A percentile compares a stretch with the other conserved stretches of the same genome.
Conservation (phyloP, 2,113 vertebrate genomes). For the Parotia lawesii region DNA sequence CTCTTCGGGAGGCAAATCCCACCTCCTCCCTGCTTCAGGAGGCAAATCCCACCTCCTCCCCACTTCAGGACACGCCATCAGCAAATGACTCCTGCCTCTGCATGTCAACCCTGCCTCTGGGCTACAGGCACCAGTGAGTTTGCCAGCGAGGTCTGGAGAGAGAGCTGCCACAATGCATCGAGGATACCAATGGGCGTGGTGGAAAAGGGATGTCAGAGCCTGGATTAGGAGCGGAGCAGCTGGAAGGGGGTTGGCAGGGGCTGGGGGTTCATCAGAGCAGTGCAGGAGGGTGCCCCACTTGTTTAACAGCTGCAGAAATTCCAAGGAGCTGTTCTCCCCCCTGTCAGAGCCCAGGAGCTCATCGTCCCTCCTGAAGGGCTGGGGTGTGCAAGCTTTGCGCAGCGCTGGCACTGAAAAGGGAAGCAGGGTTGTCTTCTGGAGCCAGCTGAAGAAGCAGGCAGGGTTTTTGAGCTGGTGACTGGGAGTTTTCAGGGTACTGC, state of each 20-base stretch:
- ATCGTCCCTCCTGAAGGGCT: fast-evolving
- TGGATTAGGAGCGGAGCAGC: neutral
- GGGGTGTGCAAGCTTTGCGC: neutral
- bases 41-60: neutral
- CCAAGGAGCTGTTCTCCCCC: neutral
- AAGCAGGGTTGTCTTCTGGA: neutral
- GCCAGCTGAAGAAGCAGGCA: neutral
- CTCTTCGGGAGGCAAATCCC: neutral
- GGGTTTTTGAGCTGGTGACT: neutral
- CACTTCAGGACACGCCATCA: fast-evolving
- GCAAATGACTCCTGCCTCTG: neutral
- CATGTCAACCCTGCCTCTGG: neutral
- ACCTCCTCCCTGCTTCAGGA: neutral
- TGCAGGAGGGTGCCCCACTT: neutral
- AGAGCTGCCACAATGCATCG: fast-evolving
- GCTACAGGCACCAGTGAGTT: neutral
- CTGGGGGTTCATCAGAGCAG: fast-evolving
- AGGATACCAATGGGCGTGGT: fast-evolving
- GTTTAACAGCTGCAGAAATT: neutral
- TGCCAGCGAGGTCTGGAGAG: neutral
- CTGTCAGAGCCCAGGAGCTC: neutral
- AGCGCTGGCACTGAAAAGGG: fast-evolving
- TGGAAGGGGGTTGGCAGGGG: neutral
- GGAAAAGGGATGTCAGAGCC: neutral
- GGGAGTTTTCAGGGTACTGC: neutral